Conservation (phyloP, 2,113 vertebrate species). For the Indicator indicator region DNA sequence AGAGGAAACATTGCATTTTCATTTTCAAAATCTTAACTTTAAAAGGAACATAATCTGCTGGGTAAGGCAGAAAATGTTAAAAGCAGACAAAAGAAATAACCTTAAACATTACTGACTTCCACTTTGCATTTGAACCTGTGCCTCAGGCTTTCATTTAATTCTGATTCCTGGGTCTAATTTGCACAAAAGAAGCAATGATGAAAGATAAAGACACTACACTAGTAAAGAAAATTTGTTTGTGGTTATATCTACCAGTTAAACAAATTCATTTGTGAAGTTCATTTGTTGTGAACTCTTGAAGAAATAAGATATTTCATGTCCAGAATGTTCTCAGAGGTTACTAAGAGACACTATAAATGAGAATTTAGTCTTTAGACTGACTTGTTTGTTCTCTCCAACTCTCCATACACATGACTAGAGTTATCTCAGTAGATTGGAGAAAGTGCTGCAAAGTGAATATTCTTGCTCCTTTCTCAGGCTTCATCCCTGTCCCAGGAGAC, state of each 20-base stretch:
- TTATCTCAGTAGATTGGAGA: background rate
- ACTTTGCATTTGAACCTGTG: constrained; percentile 28
- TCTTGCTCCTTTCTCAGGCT: background rate
- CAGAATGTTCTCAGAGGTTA: background rate
- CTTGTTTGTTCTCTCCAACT: background rate
- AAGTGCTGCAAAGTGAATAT: background rate
- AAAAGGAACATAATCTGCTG: background rate
- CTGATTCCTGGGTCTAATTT: constrained; percentile 31
- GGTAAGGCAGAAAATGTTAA: constrained; percentile 40
- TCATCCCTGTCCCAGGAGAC: background rate
- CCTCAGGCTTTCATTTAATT: constrained; percentile 34
- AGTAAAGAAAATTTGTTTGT: background rate
- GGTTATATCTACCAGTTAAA: background rate
- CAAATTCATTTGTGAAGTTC: background rate
- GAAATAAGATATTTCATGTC: background rate
- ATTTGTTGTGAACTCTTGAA: background rate
- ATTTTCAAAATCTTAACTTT: constrained; percentile 39
- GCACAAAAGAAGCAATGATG: background rate
- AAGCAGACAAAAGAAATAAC: constrained; percentile 46
- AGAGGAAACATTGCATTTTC: constrained; percentile 22
- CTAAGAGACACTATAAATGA: background rate
- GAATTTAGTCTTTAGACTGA: background rate
- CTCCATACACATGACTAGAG: background rate
- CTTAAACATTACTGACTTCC: background rate
- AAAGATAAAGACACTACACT: background rate